Evolutionary conservation across 2,888 invertebrate genomes (phyloP), one percentile per base, ranked within the genome.

Genomic region (Lepidocyrtoides sp.): DNA sequence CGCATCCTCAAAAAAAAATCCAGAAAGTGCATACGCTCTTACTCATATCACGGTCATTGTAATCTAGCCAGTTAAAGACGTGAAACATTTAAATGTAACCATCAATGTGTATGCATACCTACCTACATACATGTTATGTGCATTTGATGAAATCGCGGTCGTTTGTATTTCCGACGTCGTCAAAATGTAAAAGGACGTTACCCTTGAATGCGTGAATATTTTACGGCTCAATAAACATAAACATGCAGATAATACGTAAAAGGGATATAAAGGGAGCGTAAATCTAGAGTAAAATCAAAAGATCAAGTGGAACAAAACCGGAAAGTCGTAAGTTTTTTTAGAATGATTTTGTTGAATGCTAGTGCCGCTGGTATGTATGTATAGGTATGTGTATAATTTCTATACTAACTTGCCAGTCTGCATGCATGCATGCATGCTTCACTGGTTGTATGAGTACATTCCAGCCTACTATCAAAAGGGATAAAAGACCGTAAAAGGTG

Each of bases 181-280:
- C 20, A 75, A 44, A n/a, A 1, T 48, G 75, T 44, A 48, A n/a
- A n/a, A n/a, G n/a, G n/a, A n/a, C 36, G 36, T 36, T 7, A 7
- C 36, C 36, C 7, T 81, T 60, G 81, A 60, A 81, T 60, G 36
- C 20, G 20, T 41, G 81, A 81, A 77, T 81, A 60, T 81, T 81
- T 81, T 81, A 81, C 81, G 36, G 81, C 81, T 81, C 81, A 81
- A 81, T 81, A 81, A 81, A 60, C 41, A 60, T 60, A 60, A 60
- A 81, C 41, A 57, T 60, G 81, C 36, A 60, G 81, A 81, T 81
- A 81, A 57, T 60, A 57, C 57, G 81, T 36, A n/a, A 81, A 60
- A 81, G 51, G 81, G 41, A 60, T 60, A 81, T 81, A 81, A 81
- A 81, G 57, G 60, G 26, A 23, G 81, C 20, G 81, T 81, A 81